Base-by-base conservation (phyloP, 2,888 invertebrate genomes). In the Nomada lathburiana region DNA sequence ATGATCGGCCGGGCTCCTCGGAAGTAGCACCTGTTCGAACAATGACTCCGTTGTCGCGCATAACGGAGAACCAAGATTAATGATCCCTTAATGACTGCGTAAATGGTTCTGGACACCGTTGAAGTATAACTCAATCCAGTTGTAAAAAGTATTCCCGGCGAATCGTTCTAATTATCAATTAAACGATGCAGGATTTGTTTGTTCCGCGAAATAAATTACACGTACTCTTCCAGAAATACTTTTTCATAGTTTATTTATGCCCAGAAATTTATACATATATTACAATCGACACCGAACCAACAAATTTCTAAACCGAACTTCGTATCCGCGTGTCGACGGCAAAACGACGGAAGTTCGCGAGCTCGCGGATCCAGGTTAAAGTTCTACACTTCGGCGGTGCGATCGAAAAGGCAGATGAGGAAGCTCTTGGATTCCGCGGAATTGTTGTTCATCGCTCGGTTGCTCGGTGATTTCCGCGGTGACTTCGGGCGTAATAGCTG, bases 11-110 rank as follows among this genome's bases (percentile, higher is more conserved):
- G 55, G n/a, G 64, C 76, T 65, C 71, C 36, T 81, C 72, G 79
- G 64, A 80, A 78, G 65, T 67, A 74, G 78, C 88, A 84, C 79
- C 87, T 88, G 87, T 89, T 89, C 80, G 85, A 88, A 83, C 89
- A 86, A 83, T 87, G 72, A 89, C 82, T 88, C 79, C 81, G 80
- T 84, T 83, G 85, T 89, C 84, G 84, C 85, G 82, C 76, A 85
- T 75, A 87, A 79, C 84, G 60, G 82, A 67, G 88, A 89, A 86
- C 79, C 79, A 89, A 90, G 93, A 93, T 92, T 91, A 91, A 93
- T 91, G 92, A 92, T 88, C 72, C 86, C 89, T 89, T 93, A 92
- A 92, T 91, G 91, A 90, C 88, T 90, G 88, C 87, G 89, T 89
- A 89, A 89, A 88, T 87, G 89, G 86, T 87, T 89, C 85, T 82